A percentile compares a stretch with the other conserved stretches of the same genome.
These are phyloP conservation scores for Premnoplex brunnescens DNA, from an alignment of 2,797 vertebrate genomes.

Conservation along the genomic window DNA sequence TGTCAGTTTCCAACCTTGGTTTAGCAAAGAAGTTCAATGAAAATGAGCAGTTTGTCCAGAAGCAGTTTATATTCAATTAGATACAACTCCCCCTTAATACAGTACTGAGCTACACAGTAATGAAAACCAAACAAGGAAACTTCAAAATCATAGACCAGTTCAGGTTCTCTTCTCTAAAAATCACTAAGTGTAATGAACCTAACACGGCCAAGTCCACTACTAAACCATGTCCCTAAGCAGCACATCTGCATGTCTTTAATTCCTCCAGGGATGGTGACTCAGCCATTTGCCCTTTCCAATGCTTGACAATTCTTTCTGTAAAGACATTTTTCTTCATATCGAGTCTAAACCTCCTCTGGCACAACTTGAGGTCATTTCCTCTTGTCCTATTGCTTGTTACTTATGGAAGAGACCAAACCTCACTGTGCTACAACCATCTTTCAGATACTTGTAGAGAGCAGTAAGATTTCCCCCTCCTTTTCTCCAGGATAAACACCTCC, in stretches of 20 bases:
- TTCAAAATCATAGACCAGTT: background rate
- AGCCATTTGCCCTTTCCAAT: background rate
- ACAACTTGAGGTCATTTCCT: background rate
- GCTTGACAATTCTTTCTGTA: rapidly evolving
- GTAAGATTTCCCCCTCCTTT: background rate
- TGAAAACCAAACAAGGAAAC: background rate
- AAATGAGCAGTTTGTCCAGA: background rate
- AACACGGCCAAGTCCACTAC: background rate
- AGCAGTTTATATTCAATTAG: background rate
- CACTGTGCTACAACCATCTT: background rate
- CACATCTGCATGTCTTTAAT: background rate
- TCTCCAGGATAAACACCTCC: background rate
- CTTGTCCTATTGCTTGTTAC: background rate
- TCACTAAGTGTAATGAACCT: background rate
- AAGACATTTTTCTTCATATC: background rate
- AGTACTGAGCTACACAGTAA: background rate
- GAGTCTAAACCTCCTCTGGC: background rate
- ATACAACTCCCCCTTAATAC: background rate
- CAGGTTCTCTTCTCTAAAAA: background rate
- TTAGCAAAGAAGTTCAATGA: background rate
- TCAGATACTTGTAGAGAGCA: background rate
- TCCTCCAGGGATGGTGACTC: background rate
- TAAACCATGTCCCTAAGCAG: background rate
- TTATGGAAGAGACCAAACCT: background rate
- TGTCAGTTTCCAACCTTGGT: background rate